These are phyloP conservation scores for Philopotamus ludificatus DNA, from an alignment of 1,140 invertebrate species.

Conservation along the genomic window DNA sequence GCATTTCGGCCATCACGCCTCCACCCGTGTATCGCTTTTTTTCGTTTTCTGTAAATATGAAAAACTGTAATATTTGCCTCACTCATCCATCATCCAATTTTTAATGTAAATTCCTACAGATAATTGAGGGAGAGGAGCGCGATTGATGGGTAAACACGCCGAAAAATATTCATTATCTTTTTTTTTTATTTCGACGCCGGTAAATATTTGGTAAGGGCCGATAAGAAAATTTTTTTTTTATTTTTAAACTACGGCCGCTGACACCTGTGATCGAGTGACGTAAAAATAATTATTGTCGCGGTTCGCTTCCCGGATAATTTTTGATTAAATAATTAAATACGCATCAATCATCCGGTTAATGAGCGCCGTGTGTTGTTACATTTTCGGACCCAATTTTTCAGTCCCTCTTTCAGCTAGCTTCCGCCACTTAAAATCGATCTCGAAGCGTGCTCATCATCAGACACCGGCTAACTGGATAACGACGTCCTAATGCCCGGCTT, in stretches of 20 bases:
- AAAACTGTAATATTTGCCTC: conserved; percentile 19
- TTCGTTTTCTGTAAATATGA: conserved; percentile 10
- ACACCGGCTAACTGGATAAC: neutral
- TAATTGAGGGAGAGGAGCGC: neutral
- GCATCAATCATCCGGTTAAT: too few species aligned
- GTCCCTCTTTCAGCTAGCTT: too few species aligned
- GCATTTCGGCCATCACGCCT: conserved; percentile 1
- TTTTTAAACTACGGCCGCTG: too few species aligned
- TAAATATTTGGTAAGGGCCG: neutral
- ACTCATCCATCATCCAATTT: conserved; percentile 18
- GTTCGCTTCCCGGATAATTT: too few species aligned
- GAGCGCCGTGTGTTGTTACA: too few species aligned
- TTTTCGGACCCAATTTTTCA: too few species aligned
- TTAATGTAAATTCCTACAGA: too few species aligned
- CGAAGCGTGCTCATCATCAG: neutral
- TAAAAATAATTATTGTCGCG: too few species aligned
- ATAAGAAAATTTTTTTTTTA: neutral
- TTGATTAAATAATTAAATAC: too few species aligned
- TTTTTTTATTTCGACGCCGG: too few species aligned
- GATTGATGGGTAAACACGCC: conserved; percentile 1
- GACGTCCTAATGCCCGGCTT: neutral
- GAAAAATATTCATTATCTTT: too few species aligned
- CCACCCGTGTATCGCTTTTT: neutral
- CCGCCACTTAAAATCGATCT: neutral
- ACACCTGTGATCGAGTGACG: too few species aligned